Evolutionary conservation across 92 coral and sea anemone species (phyloP).

Genomic region (Paragorgia papillata): DNA sequence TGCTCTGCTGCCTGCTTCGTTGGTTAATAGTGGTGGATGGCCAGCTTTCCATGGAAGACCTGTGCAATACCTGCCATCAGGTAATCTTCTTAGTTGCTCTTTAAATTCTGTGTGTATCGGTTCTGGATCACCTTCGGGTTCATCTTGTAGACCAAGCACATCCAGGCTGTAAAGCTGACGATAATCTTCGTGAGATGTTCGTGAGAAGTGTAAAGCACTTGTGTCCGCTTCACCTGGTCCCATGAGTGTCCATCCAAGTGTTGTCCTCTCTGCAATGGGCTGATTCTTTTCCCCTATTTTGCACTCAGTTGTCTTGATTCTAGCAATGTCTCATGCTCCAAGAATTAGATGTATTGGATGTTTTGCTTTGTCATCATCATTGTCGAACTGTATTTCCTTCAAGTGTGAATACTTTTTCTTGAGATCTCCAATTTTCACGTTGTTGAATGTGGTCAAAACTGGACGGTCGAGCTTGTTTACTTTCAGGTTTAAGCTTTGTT

Average conservation of each 20-base stretch:
- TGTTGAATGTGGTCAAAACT: constrained; percentile 8
- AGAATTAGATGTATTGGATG: constrained; percentile 33
- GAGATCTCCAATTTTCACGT: background rate
- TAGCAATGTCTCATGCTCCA: constrained; percentile 32
- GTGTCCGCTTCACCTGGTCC: constrained; percentile 7
- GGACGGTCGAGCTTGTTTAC: constrained; percentile 11
- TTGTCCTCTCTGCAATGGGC: constrained; percentile 33
- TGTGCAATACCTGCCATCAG: constrained; percentile 56
- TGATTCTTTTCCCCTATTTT: constrained; percentile 18
- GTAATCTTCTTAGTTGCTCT: constrained; percentile 48
- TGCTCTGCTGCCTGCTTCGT: too few species aligned
- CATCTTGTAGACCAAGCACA: constrained; percentile 31
- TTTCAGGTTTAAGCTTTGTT: too few species aligned
- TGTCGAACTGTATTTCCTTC: constrained; percentile 9
- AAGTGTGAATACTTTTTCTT: constrained; percentile 31
- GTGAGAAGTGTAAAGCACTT: background rate
- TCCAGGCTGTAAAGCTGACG: constrained; percentile 37
- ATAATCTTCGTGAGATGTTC: constrained; percentile 1
- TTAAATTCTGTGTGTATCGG: constrained; percentile 51
- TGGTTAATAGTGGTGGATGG: too few species aligned
- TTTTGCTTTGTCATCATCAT: constrained; percentile 14
- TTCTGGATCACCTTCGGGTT: constrained; percentile 6
- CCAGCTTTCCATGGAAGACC: constrained; percentile 69
- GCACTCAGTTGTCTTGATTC: constrained; percentile 24
- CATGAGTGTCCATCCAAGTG: constrained; percentile 36